Percentiles rank a stretch among this genome's conserved stretches.
phyloP scores from a whole-genome alignment of 2,113 vertebrate genomes.

The Symphodus melops region DNA sequence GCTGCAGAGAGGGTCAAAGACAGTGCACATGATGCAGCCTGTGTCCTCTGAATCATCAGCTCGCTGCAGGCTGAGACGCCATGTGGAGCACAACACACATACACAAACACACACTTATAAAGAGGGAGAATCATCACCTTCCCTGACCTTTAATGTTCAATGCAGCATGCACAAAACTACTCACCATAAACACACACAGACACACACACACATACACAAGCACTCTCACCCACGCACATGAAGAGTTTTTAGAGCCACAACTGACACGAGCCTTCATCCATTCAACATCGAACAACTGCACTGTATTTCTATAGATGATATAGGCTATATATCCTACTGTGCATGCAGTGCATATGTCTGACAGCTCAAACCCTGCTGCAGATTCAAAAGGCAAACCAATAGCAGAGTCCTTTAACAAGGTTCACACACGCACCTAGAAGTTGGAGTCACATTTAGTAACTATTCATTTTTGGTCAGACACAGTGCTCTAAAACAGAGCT shows the following conservation, averaged over 20 bases:
- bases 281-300: slow-evolving; percentile 45
- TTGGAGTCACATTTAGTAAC: too few species aligned
- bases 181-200: slow-evolving; percentile 13
- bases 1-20: slow-evolving; percentile 69
- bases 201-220: slow-evolving; percentile 8
- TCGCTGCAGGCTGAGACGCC: slow-evolving; percentile 54
- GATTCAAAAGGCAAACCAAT: not conserved
- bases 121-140: slow-evolving; percentile 35
- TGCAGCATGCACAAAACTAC: slow-evolving; percentile 37
- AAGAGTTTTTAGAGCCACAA: not conserved
- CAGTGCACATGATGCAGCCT: slow-evolving; percentile 59
- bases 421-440: too few species aligned
- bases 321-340: slow-evolving; percentile 5
- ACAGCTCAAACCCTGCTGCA: not conserved
- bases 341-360: not conserved
- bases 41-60: slow-evolving; percentile 75
- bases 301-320: slow-evolving; percentile 23
- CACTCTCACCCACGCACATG: too few species aligned
- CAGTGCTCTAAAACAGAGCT: too few species aligned
- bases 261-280: slow-evolving; percentile 47
- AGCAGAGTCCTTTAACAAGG: too few species aligned
- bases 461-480: too few species aligned
- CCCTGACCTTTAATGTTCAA: slow-evolving; percentile 62
- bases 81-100: slow-evolving; percentile 45
- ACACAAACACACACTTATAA: slow-evolving; percentile 5